Evolutionary conservation across 2,797 vertebrate species (phyloP), one percentile per base, ranked within the genome.

Genomic region (Falco berigora): DNA sequence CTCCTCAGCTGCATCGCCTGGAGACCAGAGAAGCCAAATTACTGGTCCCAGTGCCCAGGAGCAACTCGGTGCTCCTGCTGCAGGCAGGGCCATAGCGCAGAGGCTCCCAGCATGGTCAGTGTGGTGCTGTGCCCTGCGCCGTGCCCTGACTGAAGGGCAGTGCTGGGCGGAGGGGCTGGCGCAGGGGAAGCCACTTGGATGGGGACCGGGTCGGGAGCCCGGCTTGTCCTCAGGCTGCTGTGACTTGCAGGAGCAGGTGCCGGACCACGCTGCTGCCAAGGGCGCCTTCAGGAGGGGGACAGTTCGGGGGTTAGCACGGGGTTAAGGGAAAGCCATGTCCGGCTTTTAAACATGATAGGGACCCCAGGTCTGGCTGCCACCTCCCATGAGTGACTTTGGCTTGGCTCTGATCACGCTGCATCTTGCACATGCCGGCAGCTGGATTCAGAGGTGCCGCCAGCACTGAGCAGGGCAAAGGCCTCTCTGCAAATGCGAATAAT

Each of bases 231-330:
- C 1, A 5, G 52, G n/a, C 28, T 1, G 3, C 47, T 0, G 1
- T 80, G 96, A 95, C 7, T 17, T 38, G 58, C 46, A 19, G 82
- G 76, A 81, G 86, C 96, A 97, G 96, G 88, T 96, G 96, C 77
- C 0, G 2, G 20, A 24, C 20, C 24, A 12, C 5, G 1, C 22
- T 5, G 58, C 91, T 58, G 77, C 84, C 89, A 92, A 5, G 23
- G 17, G 40, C 0, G 6, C 79, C 73, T 18, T 19, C 1, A 1
- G 32, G 34, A 69, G 53, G 58, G 62, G 34, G 42, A 11, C 0
- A 1, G 4, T 12, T 10, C 5, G 59, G 52, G 25, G 16, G 34
- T 15, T 20, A 16, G 62, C 8, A 5, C 18, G 3, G 61, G 67
- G 55, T 6, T 15, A 22, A 74, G 52, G 9, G 81, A 69, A 8